Conservation (phyloP, 2,888 invertebrate genomes). For the Keiferia lycopersicella region DNA sequence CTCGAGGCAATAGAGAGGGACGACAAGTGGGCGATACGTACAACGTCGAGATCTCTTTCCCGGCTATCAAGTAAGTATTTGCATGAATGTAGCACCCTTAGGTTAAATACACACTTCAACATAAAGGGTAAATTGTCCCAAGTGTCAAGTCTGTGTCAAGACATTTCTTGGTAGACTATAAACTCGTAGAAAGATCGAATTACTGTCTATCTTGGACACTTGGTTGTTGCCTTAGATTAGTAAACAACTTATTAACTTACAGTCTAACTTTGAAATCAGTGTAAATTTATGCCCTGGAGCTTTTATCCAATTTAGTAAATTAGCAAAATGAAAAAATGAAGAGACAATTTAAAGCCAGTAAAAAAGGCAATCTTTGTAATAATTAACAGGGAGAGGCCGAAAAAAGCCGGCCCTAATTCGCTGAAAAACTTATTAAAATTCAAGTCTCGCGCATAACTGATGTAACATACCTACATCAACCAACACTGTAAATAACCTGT, state of each 20-base stretch:
- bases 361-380: constrained; percentile 15
- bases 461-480: not conserved
- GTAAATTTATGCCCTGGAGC: not conserved
- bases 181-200: constrained; percentile 1
- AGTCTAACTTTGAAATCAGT: not conserved
- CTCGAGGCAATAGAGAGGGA: constrained; percentile 87
- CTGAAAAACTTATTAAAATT: constrained; percentile 25
- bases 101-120: too few species aligned
- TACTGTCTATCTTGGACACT: not conserved
- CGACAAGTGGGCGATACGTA: constrained; percentile 94
- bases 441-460: constrained; percentile 14
- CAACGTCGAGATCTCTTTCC: constrained; percentile 95
- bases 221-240: not conserved
- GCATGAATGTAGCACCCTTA: constrained; percentile 54
- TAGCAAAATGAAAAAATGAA: not conserved
- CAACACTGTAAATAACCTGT: not conserved
- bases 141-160: too few species aligned
- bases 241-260: too few species aligned
- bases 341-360: too few species aligned
- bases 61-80: constrained; percentile 92
- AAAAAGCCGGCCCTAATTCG: constrained; percentile 15
- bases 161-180: constrained; percentile 38
- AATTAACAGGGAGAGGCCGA: constrained; percentile 5
- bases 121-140: too few species aligned
- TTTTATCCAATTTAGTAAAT: not conserved